Conservation (phyloP, 2,797 vertebrate species). For the Euthynnus affinis region DNA sequence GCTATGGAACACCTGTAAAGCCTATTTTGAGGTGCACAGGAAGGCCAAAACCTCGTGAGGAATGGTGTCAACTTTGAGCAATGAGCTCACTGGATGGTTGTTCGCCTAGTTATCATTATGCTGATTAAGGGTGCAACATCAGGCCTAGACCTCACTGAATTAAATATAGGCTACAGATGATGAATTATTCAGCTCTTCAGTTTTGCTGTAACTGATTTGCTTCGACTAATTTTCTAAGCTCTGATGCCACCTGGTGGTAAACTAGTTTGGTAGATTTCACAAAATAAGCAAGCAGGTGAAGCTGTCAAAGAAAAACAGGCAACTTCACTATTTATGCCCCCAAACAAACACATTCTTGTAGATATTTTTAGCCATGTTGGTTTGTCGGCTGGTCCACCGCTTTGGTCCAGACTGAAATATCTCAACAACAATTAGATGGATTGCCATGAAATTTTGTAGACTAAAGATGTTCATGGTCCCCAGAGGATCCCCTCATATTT, state of each 20-base stretch:
- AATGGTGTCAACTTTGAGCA: not conserved
- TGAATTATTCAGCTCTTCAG: conserved; percentile 40
- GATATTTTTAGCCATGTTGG: too few species aligned
- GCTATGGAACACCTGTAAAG: not conserved
- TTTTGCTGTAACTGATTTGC: conserved; percentile 17
- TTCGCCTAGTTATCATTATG: not conserved
- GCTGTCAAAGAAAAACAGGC: not conserved
- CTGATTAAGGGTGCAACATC: conserved; percentile 29
- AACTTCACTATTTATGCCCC: not conserved
- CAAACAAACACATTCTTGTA: not conserved
- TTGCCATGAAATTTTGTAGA: too few species aligned
- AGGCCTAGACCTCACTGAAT: conserved; percentile 24
- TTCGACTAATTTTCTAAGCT: conserved; percentile 1
- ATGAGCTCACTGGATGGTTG: not conserved
- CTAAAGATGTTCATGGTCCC: too few species aligned
- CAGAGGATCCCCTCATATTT: too few species aligned
- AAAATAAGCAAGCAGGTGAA: not conserved
- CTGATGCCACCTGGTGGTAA: conserved; percentile 70
- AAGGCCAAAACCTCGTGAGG: not conserved
- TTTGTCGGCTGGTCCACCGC: too few species aligned
- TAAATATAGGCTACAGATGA: conserved; percentile 30
- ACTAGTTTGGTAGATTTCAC: not conserved
- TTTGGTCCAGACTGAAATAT: too few species aligned
- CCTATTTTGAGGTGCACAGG: not conserved
- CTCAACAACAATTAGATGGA: too few species aligned